These are phyloP conservation scores for Centropyge bicolor DNA, from an alignment of 2,797 vertebrate species.

Conservation along the genomic window DNA sequence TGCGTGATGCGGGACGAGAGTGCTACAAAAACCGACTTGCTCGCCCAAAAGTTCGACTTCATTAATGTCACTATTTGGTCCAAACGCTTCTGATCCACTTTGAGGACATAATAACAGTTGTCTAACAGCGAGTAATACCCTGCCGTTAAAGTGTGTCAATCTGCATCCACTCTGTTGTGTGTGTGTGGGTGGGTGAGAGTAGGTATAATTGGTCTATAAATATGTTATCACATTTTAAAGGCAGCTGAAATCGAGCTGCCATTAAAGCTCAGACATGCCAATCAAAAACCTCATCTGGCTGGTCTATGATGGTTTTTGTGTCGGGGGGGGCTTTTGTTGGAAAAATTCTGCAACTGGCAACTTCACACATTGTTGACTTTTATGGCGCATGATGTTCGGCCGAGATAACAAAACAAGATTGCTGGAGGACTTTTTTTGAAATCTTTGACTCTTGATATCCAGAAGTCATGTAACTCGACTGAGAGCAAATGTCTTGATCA, in stretches of 20 bases:
- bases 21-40: slow-evolving; percentile 27
- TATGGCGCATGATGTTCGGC: background rate
- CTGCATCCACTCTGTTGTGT: slow-evolving; percentile 21
- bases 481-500: background rate
- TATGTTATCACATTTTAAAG: slow-evolving; percentile 57
- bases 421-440: background rate
- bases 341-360: background rate
- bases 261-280: slow-evolving; percentile 50
- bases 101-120: slow-evolving; percentile 45
- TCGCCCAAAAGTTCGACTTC: slow-evolving; percentile 33
- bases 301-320: slow-evolving; percentile 1
- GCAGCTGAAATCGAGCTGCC: slow-evolving; percentile 47
- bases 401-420: background rate
- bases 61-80: slow-evolving; percentile 44
- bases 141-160: slow-evolving; percentile 30
- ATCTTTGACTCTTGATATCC: background rate
- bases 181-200: slow-evolving; percentile 24
- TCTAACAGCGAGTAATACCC: slow-evolving; percentile 31
- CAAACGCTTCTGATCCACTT: slow-evolving; percentile 37
- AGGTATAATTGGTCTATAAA: slow-evolving; percentile 64
- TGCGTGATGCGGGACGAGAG: slow-evolving; percentile 32
- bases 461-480: background rate
- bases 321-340: background rate
- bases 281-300: slow-evolving; percentile 49
- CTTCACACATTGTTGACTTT: slow-evolving; percentile 1